Conservation (phyloP, 2,888 invertebrate species). For the Trissolcus japonicus region DNA sequence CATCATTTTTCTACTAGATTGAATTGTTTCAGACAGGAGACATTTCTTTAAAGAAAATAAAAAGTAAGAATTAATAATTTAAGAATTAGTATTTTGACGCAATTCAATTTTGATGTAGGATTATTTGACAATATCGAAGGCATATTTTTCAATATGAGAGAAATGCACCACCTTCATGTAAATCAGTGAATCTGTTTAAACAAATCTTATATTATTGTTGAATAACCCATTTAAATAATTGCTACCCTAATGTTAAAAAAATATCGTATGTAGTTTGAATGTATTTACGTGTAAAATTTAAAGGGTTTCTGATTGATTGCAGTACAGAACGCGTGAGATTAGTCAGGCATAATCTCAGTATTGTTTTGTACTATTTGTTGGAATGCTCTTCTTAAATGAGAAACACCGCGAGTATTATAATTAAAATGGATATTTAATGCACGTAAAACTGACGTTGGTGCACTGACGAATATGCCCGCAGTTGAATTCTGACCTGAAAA, state of each 20-base stretch:
- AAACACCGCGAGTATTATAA: slow-evolving; percentile 45
- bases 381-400: slow-evolving; percentile 24
- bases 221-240: slow-evolving; percentile 41
- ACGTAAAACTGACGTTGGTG: slow-evolving; percentile 18
- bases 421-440: slow-evolving; percentile 51
- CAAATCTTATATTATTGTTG: slow-evolving; percentile 28
- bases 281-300: slow-evolving; percentile 20
- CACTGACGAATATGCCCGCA: slow-evolving; percentile 42
- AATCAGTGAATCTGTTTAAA: slow-evolving; percentile 12
- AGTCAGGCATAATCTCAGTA: slow-evolving; percentile 13
- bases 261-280: slow-evolving; percentile 16
- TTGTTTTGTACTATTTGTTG: slow-evolving; percentile 36
- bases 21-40: too few relatives aligned
- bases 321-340: slow-evolving; percentile 20
- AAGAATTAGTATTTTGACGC: too few relatives aligned
- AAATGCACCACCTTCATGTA: too few relatives aligned
- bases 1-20: too few relatives aligned
- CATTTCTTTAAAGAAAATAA: too few relatives aligned
- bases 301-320: slow-evolving; percentile 43
- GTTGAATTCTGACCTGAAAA: slow-evolving; percentile 60
- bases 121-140: too few relatives aligned
- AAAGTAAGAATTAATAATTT: too few relatives aligned
- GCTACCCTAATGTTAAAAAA: slow-evolving; percentile 21
- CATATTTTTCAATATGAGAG: too few relatives aligned
- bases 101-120: too few relatives aligned